A percentile compares a stretch with the other conserved stretches of the same genome.
phyloP scores from a whole-genome alignment of 2,888 invertebrate genomes.

The Oscheius onirici region DNA sequence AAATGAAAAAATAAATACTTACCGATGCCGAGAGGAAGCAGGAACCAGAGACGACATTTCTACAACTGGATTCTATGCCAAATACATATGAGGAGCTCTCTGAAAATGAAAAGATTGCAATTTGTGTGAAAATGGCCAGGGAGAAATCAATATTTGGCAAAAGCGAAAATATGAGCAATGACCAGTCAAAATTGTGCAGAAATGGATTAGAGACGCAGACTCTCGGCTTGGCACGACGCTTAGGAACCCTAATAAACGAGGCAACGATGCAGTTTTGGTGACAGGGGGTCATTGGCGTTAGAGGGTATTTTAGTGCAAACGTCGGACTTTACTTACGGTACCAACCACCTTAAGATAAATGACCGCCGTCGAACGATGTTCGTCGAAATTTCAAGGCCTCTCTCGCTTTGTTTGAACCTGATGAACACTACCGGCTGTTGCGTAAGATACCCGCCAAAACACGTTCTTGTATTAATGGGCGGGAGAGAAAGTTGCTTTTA shows the following conservation, averaged over 20 bases:
- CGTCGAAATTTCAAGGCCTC: slow-evolving; percentile 9
- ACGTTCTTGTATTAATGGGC: background rate
- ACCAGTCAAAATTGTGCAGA: too few species aligned
- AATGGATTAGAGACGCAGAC: too few species aligned
- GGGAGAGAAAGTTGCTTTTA: too few species aligned
- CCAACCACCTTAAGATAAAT: too few species aligned
- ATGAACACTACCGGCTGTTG: background rate
- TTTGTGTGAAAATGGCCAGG: background rate
- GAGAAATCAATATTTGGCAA: too few species aligned
- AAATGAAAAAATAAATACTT: background rate
- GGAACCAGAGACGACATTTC: background rate
- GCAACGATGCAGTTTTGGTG: too few species aligned
- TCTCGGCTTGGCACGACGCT: too few species aligned
- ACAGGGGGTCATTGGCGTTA: too few species aligned
- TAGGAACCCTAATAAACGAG: too few species aligned
- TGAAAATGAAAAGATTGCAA: background rate
- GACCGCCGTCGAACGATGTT: background rate
- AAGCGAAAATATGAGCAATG: background rate
- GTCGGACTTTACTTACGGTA: too few species aligned
- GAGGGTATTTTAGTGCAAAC: too few species aligned
- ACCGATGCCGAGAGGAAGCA: slow-evolving; percentile 17
- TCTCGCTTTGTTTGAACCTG: background rate
- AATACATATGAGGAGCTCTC: background rate
- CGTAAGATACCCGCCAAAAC: slow-evolving; percentile 17
- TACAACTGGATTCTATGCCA: too few species aligned